Evolutionary conservation across 2,888 invertebrate species (phyloP), one percentile per base, ranked within the genome.

Genomic region (Scaptomyza reducta): DNA sequence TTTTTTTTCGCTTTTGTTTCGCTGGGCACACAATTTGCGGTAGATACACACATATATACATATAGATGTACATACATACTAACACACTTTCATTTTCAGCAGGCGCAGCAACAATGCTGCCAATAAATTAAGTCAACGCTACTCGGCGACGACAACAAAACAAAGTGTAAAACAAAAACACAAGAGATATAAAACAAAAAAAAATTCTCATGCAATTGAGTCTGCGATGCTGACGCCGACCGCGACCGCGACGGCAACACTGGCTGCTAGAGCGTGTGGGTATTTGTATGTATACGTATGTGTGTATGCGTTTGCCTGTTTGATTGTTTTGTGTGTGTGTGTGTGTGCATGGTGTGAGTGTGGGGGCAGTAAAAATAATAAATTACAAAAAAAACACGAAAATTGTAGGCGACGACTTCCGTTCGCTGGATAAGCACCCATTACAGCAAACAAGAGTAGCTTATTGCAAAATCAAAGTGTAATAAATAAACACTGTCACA

Each of bases 361-460:
- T 68, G 68, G 67, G 77, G 74, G 58, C 68, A 71, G 78, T 74
- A 57, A 73, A 73, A 78, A 72, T 65, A 78, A 70, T 61, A 73
- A 44, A 74, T 65, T 66, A 77, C 69, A 76, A 47, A 82, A 80
- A 47, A 47, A 83, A 81, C 81, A 82, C 75, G 76, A 85, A 83
- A 82, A 77, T 84, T 86, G 87, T 79, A 84, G 86, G 84, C 77
- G 86, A 86, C 82, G 79, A 85, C 82, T 85, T 86, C 88, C 85
- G 75, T 74, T 80, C 67, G 71, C 62, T 79, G 75, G 82, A 82
- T 82, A 82, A 82, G 81, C 81, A 68, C 59, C 63, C 66, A 67
- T 74, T 66, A 70, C 56, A 78, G 59, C 63, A 77, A 77, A 72
- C 63, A 77, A 60, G 44, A 74, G 60, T 66, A 64, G 45, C 49